Conservation (phyloP, 2,113 vertebrate genomes). For the Brachirus orientalis region DNA sequence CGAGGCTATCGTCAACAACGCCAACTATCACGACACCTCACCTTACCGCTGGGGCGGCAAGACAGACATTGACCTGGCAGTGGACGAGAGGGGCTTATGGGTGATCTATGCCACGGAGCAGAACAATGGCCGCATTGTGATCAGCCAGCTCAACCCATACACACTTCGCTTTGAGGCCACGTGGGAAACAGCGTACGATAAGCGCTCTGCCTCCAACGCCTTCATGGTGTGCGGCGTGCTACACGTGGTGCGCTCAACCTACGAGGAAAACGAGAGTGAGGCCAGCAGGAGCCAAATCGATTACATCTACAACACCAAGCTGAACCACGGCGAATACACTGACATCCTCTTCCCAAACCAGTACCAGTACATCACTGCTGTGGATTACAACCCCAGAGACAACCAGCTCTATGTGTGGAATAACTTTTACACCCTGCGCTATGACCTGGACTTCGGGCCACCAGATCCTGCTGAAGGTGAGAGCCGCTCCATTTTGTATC, state of each 20-base stretch:
- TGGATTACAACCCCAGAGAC: conserved; percentile 99
- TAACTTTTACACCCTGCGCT: conserved; percentile 97
- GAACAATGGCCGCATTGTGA: conserved; percentile 97
- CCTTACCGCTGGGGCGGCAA: conserved; percentile 98
- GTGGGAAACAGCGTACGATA: conserved; percentile 95
- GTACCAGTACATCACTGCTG: conserved; percentile 97
- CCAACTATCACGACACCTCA: conserved; percentile 98
- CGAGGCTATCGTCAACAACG: conserved; percentile 98
- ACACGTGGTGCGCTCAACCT: conserved; percentile 95
- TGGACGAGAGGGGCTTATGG: conserved; percentile 96
- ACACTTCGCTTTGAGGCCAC: conserved; percentile 96
- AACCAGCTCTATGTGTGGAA: conserved; percentile 99
- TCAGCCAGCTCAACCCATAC: conserved; percentile 97
- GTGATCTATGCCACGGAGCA: conserved; percentile 98
- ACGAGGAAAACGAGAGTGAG: conserved; percentile 96
- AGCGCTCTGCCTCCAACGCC: conserved; percentile 95
- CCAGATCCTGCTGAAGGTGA: conserved; percentile 97
- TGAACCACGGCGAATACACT: conserved; percentile 89
- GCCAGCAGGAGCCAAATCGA: conserved; percentile 92
- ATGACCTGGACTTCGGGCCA: conserved; percentile 94
- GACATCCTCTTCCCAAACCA: conserved; percentile 96
- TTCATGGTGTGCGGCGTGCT: conserved; percentile 98
- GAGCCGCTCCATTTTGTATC: conserved; percentile 35
- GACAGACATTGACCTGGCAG: conserved; percentile 96
- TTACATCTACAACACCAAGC: conserved; percentile 94